A percentile compares a stretch with the other conserved stretches of the same genome.
These are phyloP conservation scores for Philopedon plagiatum DNA, from an alignment of 2,888 invertebrate genomes.

Conservation along the genomic window DNA sequence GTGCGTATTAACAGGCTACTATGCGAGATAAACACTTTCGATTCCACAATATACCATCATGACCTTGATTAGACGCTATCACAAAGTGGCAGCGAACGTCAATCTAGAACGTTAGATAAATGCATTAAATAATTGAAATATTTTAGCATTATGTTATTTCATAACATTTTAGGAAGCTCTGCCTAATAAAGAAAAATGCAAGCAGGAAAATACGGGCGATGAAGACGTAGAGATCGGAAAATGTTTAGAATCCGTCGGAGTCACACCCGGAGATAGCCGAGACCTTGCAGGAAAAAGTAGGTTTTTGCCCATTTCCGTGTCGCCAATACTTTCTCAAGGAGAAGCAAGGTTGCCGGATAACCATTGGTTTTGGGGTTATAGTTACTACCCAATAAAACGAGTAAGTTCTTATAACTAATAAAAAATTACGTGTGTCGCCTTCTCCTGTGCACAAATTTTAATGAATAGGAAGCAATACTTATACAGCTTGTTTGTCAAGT, in stretches of 20 bases:
- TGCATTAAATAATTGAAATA: no score
- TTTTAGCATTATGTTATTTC: neutral
- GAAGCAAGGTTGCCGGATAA: slow-evolving; percentile 76
- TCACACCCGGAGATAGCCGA: slow-evolving; percentile 89
- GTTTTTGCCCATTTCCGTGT: slow-evolving; percentile 95
- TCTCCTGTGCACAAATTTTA: no score
- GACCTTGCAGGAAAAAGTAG: slow-evolving; percentile 88
- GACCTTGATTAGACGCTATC: no score
- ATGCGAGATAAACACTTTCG: no score
- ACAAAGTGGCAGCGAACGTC: no score
- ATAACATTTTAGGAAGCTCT: slow-evolving; percentile 56
- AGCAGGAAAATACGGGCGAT: slow-evolving; percentile 77
- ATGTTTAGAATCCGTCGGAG: slow-evolving; percentile 89
- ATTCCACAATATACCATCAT: no score
- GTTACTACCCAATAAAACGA: slow-evolving; percentile 92
- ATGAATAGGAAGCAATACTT: no score
- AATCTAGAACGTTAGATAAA: no score
- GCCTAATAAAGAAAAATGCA: slow-evolving; percentile 55
- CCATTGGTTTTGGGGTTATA: slow-evolving; percentile 96
- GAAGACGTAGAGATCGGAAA: slow-evolving; percentile 95
- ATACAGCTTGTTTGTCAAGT: no score
- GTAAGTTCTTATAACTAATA: no score
- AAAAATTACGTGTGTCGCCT: no score
- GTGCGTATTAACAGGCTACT: no score
- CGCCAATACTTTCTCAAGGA: slow-evolving; percentile 92